Evolutionary conservation across 2,888 invertebrate species (phyloP).

Genomic region (Chrysolina oricalcia): DNA sequence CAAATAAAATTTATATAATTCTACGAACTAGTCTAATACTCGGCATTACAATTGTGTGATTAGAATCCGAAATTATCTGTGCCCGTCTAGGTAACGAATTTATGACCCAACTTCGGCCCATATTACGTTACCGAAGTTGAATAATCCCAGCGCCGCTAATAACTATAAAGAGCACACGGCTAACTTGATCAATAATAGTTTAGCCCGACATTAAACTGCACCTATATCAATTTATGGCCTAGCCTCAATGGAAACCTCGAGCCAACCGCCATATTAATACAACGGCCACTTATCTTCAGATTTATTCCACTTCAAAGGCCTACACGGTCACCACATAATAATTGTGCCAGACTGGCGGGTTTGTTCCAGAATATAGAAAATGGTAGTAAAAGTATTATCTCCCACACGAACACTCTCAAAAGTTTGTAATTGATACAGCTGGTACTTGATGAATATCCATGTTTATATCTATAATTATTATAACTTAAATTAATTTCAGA

Average conservation of each 20-base stretch:
- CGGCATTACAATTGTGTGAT: slow-evolving; percentile 19
- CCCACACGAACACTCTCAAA: no score
- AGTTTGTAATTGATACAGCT: no score
- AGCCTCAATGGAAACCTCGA: slow-evolving; percentile 18
- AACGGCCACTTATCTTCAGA: not conserved
- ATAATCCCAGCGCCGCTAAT: slow-evolving; percentile 29
- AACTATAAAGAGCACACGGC: slow-evolving; percentile 38
- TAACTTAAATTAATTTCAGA: no score
- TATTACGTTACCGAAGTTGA: slow-evolving; percentile 33
- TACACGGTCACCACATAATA: not conserved
- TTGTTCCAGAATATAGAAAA: not conserved
- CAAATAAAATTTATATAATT: not conserved
- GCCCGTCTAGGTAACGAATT: slow-evolving; percentile 15
- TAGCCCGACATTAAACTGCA: slow-evolving; percentile 26
- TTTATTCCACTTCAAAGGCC: not conserved
- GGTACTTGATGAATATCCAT: no score
- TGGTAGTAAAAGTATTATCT: no score
- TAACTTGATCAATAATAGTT: slow-evolving; percentile 41
- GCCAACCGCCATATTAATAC: not conserved
- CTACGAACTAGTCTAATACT: not conserved
- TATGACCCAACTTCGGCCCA: slow-evolving; percentile 29
- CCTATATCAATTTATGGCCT: slow-evolving; percentile 32
- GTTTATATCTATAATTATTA: no score
- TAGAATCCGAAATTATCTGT: slow-evolving; percentile 27
- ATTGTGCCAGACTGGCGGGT: not conserved